Conservation (phyloP, 2,888 invertebrate species). For the Hermodice carunculata region DNA sequence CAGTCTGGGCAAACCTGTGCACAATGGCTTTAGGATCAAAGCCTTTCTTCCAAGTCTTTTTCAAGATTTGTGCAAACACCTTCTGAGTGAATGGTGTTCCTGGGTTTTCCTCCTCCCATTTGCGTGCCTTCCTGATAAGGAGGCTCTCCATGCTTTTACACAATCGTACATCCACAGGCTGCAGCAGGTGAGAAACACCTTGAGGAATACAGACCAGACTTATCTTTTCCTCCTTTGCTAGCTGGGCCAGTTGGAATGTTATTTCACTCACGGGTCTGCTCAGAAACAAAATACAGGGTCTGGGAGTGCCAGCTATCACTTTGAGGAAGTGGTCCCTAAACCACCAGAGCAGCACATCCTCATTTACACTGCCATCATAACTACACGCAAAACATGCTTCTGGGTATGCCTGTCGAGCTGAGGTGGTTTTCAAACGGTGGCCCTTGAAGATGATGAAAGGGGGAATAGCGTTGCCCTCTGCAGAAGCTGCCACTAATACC, state of each 20-base stretch:
- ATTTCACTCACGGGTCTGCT: constrained; percentile 32
- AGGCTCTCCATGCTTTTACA: constrained; percentile 19
- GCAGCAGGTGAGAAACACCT: constrained; percentile 35
- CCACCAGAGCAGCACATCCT: constrained; percentile 43
- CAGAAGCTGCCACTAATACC: constrained; percentile 36
- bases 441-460: constrained; percentile 42
- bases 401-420: constrained; percentile 34
- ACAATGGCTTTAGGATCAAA: constrained; percentile 29
- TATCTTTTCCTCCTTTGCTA: constrained; percentile 38
- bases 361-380: constrained; percentile 30
- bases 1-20: constrained; percentile 33
- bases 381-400: constrained; percentile 38
- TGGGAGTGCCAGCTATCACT: constrained; percentile 4
- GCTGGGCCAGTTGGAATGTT: constrained; percentile 37
- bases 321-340: constrained; percentile 44
- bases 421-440: constrained; percentile 28
- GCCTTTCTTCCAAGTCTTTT: constrained; percentile 35
- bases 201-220: constrained; percentile 35
- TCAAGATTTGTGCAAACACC: constrained; percentile 35
- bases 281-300: constrained; percentile 37
- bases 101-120: constrained; percentile 37
- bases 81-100: constrained; percentile 28
- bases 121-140: constrained; percentile 29
- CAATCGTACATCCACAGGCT: constrained; percentile 37
- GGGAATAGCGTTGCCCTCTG: constrained; percentile 39